Evolutionary conservation across 1,140 invertebrate species (phyloP), one percentile per base, ranked within the genome.

Genomic region (Saccostrea cuccullata): DNA sequence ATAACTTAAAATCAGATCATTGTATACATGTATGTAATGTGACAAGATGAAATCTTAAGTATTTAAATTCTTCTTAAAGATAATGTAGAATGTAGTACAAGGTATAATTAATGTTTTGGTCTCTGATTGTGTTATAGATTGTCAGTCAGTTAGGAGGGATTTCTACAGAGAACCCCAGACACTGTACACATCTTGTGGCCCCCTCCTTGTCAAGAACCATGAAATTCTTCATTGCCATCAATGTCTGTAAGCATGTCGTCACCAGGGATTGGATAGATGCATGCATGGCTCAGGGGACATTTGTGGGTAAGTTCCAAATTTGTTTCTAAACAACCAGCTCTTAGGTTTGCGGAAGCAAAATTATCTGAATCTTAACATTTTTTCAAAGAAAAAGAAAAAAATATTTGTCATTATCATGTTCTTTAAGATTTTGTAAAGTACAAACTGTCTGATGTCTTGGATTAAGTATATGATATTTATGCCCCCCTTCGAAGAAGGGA

Each of bases 141-240:
- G 96, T 96, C 6, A 93, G 95, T 88, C 96, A 97, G 95, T 96
- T 99, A 26, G 98, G 98, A 58, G 98, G 98, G 8, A 96, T 96
- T 15, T 95, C 98, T 40, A 97, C 97, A 20, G 92, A 93, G 26
- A 94, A 94, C 77, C 92, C 94, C 8, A 96, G 96, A 64, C 97
- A 98, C 90, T 98, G 97, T 15, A 99, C 98, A 0, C 98, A 99
- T 95, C 95, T 99, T 20, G 96, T 99, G 0, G 97, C 98, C 96
- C 94, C 95, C 60, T 95, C 96, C 84, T 95, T 98, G 30, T 96
- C 96, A 60, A 96, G 98, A 85, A 98, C 98, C 0, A 96, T 97
- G 89, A 99, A 99, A 94, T 96, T 99, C 36, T 96, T 99, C 20
- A 97, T 97, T 92, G 97, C 97, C 92, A 95, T 99, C 55, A 97